Base-by-base conservation (phyloP, 1,140 invertebrate genomes). In the Scaptomyza graminum region DNA sequence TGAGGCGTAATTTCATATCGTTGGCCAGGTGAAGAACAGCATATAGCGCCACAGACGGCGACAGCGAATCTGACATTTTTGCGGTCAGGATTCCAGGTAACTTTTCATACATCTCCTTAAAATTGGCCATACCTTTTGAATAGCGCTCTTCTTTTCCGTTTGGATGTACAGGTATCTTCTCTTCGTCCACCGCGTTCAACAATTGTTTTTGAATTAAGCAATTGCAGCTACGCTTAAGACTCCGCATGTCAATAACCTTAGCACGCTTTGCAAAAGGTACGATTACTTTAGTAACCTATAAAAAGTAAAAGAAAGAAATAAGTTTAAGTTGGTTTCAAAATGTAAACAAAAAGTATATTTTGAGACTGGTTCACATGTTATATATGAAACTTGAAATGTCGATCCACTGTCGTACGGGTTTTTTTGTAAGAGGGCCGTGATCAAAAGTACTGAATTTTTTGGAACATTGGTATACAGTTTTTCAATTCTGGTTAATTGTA, bases 1-100 rank as follows among this genome's bases (percentile, higher is more conserved):
- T 83, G 6, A 91, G 68, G 3, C 90, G 78, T 25, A 91, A 65
- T 54, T 87, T 82, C 57, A 95, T 94, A 88, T 97, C 96, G 91
- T 96, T 97, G 18, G 95, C 95, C 70, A 96, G 92, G 93, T 96
- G 96, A 1, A 97, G 92, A 7, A 96, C 90, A 5, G 95, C 95
- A 54, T 95, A 94, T 87, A 96, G 95, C 1, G 95, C 94, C 47
- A 96, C 93, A 0, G 95, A 94, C n/a, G 94, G 93, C 59, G 94
- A 95, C 31, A 96, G 89, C 66, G 95, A 94, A 51, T 94, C 93
- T 1, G 92, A 83, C 92, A 94, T 95, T 66, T 91, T 92, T 67
- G 93, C 89, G 1, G 93, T 92, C 12, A 96, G 68, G 18, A 92
- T 77, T 11, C 90, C 83, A 2, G 95, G 95, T 13, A 96, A 75